Evolutionary conservation across 2,888 invertebrate species (phyloP).

Genomic region (Yponomeuta evonymella): DNA sequence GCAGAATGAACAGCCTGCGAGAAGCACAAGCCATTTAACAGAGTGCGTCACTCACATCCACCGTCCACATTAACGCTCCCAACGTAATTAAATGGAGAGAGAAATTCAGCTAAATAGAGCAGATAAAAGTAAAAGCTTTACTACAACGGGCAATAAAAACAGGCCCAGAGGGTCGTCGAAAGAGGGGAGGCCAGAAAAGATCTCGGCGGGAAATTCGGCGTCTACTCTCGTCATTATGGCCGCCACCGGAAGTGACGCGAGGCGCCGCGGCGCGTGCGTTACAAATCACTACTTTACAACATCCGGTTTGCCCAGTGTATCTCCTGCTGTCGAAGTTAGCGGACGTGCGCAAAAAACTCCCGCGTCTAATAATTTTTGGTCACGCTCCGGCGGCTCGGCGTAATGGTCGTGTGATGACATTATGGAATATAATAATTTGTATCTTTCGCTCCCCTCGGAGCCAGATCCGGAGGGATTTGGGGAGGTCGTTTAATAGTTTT

Average conservation of each 20-base stretch:
- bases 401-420: constrained; percentile 70
- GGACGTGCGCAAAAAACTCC: constrained; percentile 50
- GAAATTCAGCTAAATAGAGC: constrained; percentile 65
- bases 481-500: constrained; percentile 39
- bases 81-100: constrained; percentile 64
- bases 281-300: constrained; percentile 78
- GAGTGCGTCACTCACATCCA: constrained; percentile 41
- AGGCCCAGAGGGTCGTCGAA: constrained; percentile 30
- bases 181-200: constrained; percentile 26
- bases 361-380: constrained; percentile 59
- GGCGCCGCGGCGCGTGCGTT: constrained; percentile 74
- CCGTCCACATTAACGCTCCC: constrained; percentile 52
- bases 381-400: constrained; percentile 53
- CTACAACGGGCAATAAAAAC: constrained; percentile 39
- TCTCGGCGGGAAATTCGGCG: constrained; percentile 34
- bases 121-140: constrained; percentile 59
- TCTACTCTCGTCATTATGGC: constrained; percentile 59
- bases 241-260: constrained; percentile 62
- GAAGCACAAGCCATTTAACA: constrained; percentile 48
- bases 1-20: constrained; percentile 19
- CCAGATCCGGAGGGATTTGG: constrained; percentile 23
- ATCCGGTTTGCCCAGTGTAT: constrained; percentile 61
- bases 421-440: constrained; percentile 73
- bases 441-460: constrained; percentile 38
- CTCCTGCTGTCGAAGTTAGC: constrained; percentile 40